A percentile compares a stretch with the other conserved stretches of the same genome.
phyloP scores from a whole-genome alignment of 1,140 invertebrate species.

The Latrodectus geometricus region DNA sequence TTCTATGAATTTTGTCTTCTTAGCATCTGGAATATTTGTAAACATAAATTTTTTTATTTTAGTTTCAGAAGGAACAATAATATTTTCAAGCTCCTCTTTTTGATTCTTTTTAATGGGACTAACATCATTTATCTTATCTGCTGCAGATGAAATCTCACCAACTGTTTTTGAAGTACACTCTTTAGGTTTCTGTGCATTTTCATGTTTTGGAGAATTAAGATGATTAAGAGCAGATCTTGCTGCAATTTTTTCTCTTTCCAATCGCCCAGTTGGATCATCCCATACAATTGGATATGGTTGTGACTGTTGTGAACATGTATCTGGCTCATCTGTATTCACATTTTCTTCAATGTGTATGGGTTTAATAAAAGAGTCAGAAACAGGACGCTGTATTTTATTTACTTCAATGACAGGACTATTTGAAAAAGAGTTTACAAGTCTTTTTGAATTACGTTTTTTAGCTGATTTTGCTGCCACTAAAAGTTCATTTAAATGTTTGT shows the following conservation, averaged over 20 bases:
- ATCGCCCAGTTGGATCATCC: slow-evolving; percentile 70
- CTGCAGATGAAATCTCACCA: too few species aligned
- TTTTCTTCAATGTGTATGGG: slow-evolving; percentile 4
- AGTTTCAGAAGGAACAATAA: neutral
- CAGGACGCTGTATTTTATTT: neutral
- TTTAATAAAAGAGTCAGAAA: slow-evolving; percentile 15
- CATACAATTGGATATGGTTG: slow-evolving; percentile 70
- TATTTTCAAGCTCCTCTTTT: neutral
- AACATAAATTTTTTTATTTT: slow-evolving; percentile 66
- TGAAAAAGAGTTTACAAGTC: slow-evolving; percentile 19
- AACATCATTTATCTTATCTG: neutral
- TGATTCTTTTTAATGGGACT: neutral
- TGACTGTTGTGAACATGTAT: slow-evolving; percentile 57
- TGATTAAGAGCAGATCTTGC: neutral
- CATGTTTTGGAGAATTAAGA: neutral
- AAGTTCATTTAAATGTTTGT: slow-evolving; percentile 62
- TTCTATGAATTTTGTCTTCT: slow-evolving; percentile 70
- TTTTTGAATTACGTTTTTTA: slow-evolving; percentile 61
- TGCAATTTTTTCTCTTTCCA: slow-evolving; percentile 64
- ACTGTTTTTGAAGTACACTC: neutral
- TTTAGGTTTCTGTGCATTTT: neutral
- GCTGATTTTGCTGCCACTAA: slow-evolving; percentile 64
- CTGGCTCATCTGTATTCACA: slow-evolving; percentile 16
- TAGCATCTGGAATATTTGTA: slow-evolving; percentile 69
- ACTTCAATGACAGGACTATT: slow-evolving; percentile 13